Base-by-base conservation (phyloP, 2,797 vertebrate genomes). In the Xenops minutus region DNA sequence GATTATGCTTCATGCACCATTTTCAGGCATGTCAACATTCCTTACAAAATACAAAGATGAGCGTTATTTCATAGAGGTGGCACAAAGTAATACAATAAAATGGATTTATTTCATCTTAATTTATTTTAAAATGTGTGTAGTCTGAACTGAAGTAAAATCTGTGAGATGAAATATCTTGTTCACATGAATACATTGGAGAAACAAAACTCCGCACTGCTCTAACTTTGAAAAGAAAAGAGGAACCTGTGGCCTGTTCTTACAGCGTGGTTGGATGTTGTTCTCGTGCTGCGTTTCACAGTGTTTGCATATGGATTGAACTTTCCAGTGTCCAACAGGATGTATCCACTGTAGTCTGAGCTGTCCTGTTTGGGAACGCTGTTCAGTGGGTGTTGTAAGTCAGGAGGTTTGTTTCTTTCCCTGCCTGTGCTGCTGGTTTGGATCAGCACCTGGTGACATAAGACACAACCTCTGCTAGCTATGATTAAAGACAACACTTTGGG, bases 21-120 rank as follows among this genome's bases (percentile, higher is more conserved):
- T 98, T 98, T 98, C 97, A 97, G 97, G 96, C 95, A 96, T 91
- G 97, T 98, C 98, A 98, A 96, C 97, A 95, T 98, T 96, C 96
- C 95, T 97, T 96, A 89, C 95, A 93, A 97, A 97, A 98, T 96
- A 97, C 61, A 80, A 95, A 97, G 96, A 98, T 96, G 97, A 97
- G 96, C 78, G 66, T 98, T 98, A 98, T 98, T 98, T 98, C 97
- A 98, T 92, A 92, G 97, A 97, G 95, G 96, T 98, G 96, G 96
- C 97, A 97, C 95, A n/a, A 97, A 97, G 95, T 97, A 97, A 97
- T 97, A 97, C 94, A 97, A 97, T 98, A 98, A 98, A 98, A 96
- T 84, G 92, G 97, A 98, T 98, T 98, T 98, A 98, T 98, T 97
- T 97, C 77, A 93, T 97, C 96, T 97, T 98, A 98, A 98, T 98